phyloP scores from a whole-genome alignment of 2,113 vertebrate species.

The Salvelinus sp. region DNA sequence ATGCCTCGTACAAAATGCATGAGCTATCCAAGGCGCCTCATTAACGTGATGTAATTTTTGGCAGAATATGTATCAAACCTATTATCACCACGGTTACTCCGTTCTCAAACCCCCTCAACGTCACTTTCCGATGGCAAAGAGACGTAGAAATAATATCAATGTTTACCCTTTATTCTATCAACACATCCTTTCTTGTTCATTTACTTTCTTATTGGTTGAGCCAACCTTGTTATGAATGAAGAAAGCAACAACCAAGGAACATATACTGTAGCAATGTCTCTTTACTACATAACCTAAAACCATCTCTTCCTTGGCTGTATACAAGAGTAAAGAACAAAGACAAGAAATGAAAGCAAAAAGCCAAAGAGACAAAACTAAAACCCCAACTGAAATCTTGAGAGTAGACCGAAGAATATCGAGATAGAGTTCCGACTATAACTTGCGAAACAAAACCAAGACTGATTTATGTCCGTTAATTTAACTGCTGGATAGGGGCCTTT shows the following conservation, averaged over 20 bases:
- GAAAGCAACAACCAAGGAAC: neutral
- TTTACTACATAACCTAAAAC: neutral
- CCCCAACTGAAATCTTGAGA: slow-evolving; percentile 9
- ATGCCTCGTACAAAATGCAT: slow-evolving; percentile 91
- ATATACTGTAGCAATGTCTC: slow-evolving; percentile 69
- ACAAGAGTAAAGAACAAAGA: neutral
- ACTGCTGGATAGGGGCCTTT: slow-evolving; percentile 96
- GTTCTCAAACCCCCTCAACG: slow-evolving; percentile 67
- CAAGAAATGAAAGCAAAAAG: neutral
- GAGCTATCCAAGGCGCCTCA: slow-evolving; percentile 87
- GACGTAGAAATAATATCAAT: neutral
- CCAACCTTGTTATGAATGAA: neutral
- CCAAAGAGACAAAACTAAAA: neutral
- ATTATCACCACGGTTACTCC: slow-evolving; percentile 85
- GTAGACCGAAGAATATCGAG: slow-evolving; percentile 71
- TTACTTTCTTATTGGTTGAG: neutral
- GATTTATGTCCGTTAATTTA: slow-evolving; percentile 91
- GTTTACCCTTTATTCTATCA: neutral
- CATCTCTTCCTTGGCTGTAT: neutral
- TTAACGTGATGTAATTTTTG: slow-evolving; percentile 90
- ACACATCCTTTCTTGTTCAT: slow-evolving; percentile 30
- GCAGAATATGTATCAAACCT: slow-evolving; percentile 90
- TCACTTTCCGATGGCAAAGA: slow-evolving; percentile 46
- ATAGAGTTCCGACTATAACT: slow-evolving; percentile 79
- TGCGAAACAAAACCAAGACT: slow-evolving; percentile 86